Conservation (phyloP, 1,140 invertebrate species). For the Zaprionus lachaisei region DNA sequence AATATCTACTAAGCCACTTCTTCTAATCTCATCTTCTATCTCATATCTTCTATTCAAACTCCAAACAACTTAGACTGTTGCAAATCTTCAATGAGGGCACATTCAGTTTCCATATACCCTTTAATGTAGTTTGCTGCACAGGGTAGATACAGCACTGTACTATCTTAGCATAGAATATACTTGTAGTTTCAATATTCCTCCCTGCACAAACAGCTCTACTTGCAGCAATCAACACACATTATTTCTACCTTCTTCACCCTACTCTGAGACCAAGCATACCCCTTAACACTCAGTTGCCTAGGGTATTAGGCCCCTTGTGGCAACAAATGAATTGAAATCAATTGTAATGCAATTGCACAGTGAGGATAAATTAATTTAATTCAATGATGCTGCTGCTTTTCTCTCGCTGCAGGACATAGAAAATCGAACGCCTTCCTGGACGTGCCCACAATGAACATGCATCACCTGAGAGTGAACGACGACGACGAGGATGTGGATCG, state of each 20-base stretch:
- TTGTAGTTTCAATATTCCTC: fast-evolving
- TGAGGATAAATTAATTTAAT: slow-evolving; percentile 30
- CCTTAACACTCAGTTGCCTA: background rate
- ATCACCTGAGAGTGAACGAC: slow-evolving; percentile 85
- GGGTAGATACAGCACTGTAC: too few species aligned
- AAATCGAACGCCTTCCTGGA: slow-evolving; percentile 92
- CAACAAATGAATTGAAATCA: slow-evolving; percentile 12
- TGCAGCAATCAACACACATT: too few species aligned
- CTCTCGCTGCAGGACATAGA: slow-evolving; percentile 84
- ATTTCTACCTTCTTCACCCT: too few species aligned
- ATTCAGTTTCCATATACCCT: too few species aligned
- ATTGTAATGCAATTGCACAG: slow-evolving; percentile 36
- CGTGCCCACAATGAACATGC: slow-evolving; percentile 88
- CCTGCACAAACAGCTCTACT: too few species aligned
- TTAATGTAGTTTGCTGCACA: too few species aligned
- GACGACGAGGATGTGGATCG: slow-evolving; percentile 92
- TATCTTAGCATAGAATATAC: too few species aligned
- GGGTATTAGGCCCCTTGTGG: background rate
- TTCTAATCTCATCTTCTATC: too few species aligned
- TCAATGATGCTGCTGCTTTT: slow-evolving; percentile 10
- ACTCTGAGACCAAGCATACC: background rate
- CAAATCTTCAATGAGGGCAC: too few species aligned
- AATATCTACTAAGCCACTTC: too few species aligned
- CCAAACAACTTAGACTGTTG: too few species aligned
- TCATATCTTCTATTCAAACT: too few species aligned